Evolutionary conservation across 2,888 invertebrate genomes (phyloP).

Genomic region (Callinectes sapidus): DNA sequence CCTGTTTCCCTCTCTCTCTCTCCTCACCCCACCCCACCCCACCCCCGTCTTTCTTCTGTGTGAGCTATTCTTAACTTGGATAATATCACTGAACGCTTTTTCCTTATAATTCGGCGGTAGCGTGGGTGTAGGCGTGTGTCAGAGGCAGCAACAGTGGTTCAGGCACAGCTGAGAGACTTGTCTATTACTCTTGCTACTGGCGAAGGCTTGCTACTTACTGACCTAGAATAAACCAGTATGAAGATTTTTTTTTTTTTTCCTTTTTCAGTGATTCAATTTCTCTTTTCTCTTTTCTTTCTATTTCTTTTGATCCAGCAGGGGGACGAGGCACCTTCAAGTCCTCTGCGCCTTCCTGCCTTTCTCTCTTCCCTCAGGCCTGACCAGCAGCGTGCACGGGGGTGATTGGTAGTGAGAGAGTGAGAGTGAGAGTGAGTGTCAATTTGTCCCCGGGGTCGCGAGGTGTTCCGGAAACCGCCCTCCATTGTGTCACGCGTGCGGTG

Average conservation of each 20-base stretch:
- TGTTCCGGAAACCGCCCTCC: constrained; percentile 21
- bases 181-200: background rate
- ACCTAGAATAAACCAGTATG: background rate
- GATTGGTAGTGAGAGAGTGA: background rate
- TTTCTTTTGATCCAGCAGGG: too few species aligned
- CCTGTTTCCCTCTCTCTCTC: background rate
- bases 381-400: background rate
- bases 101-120: background rate
- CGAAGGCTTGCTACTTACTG: background rate
- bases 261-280: too few species aligned
- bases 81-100: background rate
- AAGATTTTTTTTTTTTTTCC: too few species aligned
- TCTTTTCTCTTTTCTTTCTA: too few species aligned
- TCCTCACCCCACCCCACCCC: too few species aligned
- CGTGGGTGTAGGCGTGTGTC: background rate
- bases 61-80: background rate
- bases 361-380: background rate
- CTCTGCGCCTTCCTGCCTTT: background rate
- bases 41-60: background rate
- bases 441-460: background rate
- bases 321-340: background rate
- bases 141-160: background rate
- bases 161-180: background rate
- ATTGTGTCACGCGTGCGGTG: constrained; percentile 19
- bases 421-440: constrained; percentile 15